Evolutionary conservation across 2,797 vertebrate species (phyloP).

Genomic region (Ctenosaura bakeri): DNA sequence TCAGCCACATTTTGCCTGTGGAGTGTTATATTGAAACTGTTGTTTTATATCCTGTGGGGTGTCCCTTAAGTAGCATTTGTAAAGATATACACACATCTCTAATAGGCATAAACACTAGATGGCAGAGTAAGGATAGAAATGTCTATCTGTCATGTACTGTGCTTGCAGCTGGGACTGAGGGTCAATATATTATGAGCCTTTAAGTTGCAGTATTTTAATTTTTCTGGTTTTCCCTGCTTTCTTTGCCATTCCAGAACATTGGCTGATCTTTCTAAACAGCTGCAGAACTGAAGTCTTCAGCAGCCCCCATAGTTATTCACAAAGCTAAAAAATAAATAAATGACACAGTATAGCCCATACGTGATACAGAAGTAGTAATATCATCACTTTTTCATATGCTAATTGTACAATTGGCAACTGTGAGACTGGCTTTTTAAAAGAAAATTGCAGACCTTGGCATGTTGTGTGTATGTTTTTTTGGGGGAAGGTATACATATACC

Average conservation of each 20-base stretch:
- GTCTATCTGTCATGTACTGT: not conserved
- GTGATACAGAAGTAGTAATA: not conserved
- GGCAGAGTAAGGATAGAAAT: constrained; percentile 31
- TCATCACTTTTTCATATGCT: not conserved
- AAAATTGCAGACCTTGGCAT: not conserved
- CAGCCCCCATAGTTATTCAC: not conserved
- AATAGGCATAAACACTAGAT: constrained; percentile 33
- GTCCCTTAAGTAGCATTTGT: not conserved
- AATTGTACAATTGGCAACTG: not conserved
- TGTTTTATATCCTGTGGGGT: not conserved
- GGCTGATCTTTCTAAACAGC: not conserved
- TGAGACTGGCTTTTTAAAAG: not conserved
- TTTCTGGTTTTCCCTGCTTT: no score
- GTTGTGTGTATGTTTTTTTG: not conserved
- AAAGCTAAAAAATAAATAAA: not conserved
- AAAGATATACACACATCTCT: not conserved
- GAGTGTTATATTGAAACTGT: no score
- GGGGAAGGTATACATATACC: not conserved
- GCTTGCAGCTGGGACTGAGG: not conserved
- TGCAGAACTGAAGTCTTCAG: not conserved
- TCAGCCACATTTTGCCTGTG: no score
- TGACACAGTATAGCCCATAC: not conserved
- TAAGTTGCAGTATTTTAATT: not conserved
- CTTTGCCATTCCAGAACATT: not conserved
- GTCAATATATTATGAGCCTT: not conserved